A percentile compares a stretch with the other conserved stretches of the same genome.
Conservation (phyloP, 1,140 invertebrate genomes). For the Geopemphigus sp. region DNA sequence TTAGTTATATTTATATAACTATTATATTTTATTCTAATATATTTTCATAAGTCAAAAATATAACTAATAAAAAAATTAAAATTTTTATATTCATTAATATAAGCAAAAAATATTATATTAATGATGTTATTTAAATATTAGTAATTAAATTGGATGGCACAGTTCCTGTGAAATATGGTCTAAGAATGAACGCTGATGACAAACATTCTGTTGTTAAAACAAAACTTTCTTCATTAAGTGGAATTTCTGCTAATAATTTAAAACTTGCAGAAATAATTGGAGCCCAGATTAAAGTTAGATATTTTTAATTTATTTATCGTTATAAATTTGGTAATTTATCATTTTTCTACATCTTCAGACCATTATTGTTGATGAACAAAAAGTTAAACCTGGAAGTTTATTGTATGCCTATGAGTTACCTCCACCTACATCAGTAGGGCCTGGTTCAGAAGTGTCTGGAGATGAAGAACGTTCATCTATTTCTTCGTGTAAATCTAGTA, state of each 20-base stretch:
- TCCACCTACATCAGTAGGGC: slow-evolving; percentile 51
- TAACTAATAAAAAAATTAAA: too few species aligned
- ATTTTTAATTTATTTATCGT: background rate
- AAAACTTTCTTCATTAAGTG: slow-evolving; percentile 66
- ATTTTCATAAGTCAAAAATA: too few species aligned
- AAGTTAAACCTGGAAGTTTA: slow-evolving; percentile 56
- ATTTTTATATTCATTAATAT: too few species aligned
- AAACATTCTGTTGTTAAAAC: slow-evolving; percentile 72
- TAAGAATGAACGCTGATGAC: slow-evolving; percentile 76
- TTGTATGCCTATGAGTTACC: slow-evolving; percentile 62
- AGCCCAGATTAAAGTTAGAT: slow-evolving; percentile 64
- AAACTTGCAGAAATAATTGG: slow-evolving; percentile 69
- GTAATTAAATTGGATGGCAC: slow-evolving; percentile 76
- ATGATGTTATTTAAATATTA: slow-evolving; percentile 54
- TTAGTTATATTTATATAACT: too few species aligned
- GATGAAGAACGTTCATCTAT: slow-evolving; percentile 54
- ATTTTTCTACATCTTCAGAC: slow-evolving; percentile 54
- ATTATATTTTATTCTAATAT: too few species aligned
- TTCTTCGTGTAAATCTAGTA: slow-evolving; percentile 51
- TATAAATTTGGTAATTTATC: slow-evolving; percentile 7
- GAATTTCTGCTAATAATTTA: slow-evolving; percentile 63
- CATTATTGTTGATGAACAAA: slow-evolving; percentile 59
- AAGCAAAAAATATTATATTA: background rate
- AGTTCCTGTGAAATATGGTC: slow-evolving; percentile 76
- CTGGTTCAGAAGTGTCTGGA: slow-evolving; percentile 50